A percentile compares a stretch with the other conserved stretches of the same genome.
Evolutionary conservation across 2,113 vertebrate species (phyloP).

Genomic region (Amphiprion ocellaris): DNA sequence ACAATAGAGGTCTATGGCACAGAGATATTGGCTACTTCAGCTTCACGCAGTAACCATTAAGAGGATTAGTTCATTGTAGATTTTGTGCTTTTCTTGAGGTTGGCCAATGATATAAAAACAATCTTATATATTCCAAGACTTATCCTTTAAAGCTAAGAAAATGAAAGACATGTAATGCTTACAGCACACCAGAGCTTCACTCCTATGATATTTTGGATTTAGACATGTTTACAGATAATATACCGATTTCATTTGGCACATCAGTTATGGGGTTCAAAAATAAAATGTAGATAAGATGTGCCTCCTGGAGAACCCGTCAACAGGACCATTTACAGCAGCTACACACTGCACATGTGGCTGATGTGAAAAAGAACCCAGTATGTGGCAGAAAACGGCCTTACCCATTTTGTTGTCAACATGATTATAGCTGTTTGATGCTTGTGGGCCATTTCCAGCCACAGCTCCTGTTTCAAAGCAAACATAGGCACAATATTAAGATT

Average conservation of each 20-base stretch:
- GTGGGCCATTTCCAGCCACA: slow-evolving; percentile 82
- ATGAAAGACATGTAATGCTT: background rate
- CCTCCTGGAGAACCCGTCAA: background rate
- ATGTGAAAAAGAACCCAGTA: slow-evolving; percentile 1
- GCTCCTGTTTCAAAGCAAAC: slow-evolving; percentile 67
- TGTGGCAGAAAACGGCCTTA: slow-evolving; percentile 75
- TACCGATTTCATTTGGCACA: background rate
- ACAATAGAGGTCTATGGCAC: too few species aligned
- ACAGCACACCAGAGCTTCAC: background rate
- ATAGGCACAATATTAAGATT: slow-evolving; percentile 37
- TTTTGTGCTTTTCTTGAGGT: too few species aligned
- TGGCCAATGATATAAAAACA: background rate
- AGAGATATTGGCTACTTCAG: too few species aligned
- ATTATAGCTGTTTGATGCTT: slow-evolving; percentile 88
- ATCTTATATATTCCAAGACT: background rate
- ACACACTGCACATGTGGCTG: background rate
- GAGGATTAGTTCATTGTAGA: too few species aligned
- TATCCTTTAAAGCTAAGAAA: background rate
- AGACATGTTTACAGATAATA: background rate
- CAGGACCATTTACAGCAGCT: background rate
- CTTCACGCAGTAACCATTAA: background rate
- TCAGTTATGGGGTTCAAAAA: background rate
- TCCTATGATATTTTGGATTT: too few species aligned
- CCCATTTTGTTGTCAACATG: slow-evolving; percentile 89
- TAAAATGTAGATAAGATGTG: slow-evolving; percentile 2